These are phyloP conservation scores for Spinibarbus caldwelli DNA, from an alignment of 2,797 vertebrate genomes.

Conservation along the genomic window DNA sequence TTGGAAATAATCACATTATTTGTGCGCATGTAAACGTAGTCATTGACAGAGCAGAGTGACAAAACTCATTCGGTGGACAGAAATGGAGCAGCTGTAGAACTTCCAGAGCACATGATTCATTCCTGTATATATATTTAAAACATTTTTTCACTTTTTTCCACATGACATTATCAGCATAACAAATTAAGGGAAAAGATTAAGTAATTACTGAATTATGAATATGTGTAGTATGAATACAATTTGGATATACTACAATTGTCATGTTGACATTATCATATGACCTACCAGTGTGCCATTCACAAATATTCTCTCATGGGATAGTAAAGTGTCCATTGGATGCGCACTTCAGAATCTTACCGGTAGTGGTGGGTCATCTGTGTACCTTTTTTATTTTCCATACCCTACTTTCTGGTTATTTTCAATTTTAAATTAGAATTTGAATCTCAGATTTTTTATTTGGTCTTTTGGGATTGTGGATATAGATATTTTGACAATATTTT, in stretches of 20 bases:
- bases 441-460: not conserved
- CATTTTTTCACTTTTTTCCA: not conserved
- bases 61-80: too few relatives aligned
- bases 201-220: not conserved
- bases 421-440: not conserved
- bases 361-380: not conserved
- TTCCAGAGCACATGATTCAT: not conserved
- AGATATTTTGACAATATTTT: not conserved
- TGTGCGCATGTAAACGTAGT: too few relatives aligned
- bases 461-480: not conserved
- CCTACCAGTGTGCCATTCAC: not conserved
- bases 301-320: not conserved
- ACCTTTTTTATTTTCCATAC: not conserved
- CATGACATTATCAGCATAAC: not conserved
- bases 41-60: slow-evolving; percentile 16
- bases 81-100: slow-evolving; percentile 4
- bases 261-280: not conserved
- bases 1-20: too few relatives aligned
- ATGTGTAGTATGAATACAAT: not conserved
- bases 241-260: not conserved
- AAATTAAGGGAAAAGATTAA: not conserved
- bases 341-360: not conserved
- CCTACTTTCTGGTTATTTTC: not conserved
- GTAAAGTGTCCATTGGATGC: not conserved
- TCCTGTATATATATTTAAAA: not conserved